Percentiles rank a stretch among this genome's conserved stretches.
phyloP scores from a whole-genome alignment of 2,113 vertebrate species.

The Epinephelus cyanopodus region DNA sequence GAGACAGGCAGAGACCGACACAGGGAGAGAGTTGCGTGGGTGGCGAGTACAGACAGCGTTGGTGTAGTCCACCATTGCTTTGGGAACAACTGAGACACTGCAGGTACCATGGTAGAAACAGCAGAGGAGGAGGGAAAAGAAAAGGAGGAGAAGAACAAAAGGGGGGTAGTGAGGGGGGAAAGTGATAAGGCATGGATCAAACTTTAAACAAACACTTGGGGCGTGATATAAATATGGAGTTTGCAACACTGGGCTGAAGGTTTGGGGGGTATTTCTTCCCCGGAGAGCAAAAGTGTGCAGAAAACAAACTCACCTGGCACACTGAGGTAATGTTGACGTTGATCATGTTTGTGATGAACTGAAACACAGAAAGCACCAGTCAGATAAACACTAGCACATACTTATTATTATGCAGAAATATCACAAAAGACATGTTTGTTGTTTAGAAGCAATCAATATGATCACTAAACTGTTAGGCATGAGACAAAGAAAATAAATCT shows the following conservation, averaged over 20 bases:
- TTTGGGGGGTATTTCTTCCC: not conserved
- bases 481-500: not conserved
- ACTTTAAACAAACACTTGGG: not conserved
- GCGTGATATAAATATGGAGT: not conserved
- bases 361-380: constrained; percentile 69
- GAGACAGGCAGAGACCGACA: constrained; percentile 38
- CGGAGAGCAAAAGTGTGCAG: not conserved
- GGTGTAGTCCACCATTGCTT: constrained; percentile 85
- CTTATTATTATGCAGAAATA: not conserved
- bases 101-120: constrained; percentile 71
- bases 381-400: not conserved
- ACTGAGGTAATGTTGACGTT: constrained; percentile 92
- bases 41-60: constrained; percentile 81
- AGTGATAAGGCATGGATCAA: not conserved
- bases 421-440: not conserved
- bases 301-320: constrained; percentile 88
- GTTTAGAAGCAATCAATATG: not conserved
- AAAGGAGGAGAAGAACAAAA: constrained; percentile 1
- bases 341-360: constrained; percentile 90
- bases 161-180: not conserved
- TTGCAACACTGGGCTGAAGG: not conserved
- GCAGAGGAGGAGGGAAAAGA: constrained; percentile 45
- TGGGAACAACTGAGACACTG: constrained; percentile 82
- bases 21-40: constrained; percentile 77
- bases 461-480: not conserved